These are phyloP conservation scores for Catharus fuscescens DNA, from an alignment of 2,113 vertebrate genomes.

Conservation along the genomic window DNA sequence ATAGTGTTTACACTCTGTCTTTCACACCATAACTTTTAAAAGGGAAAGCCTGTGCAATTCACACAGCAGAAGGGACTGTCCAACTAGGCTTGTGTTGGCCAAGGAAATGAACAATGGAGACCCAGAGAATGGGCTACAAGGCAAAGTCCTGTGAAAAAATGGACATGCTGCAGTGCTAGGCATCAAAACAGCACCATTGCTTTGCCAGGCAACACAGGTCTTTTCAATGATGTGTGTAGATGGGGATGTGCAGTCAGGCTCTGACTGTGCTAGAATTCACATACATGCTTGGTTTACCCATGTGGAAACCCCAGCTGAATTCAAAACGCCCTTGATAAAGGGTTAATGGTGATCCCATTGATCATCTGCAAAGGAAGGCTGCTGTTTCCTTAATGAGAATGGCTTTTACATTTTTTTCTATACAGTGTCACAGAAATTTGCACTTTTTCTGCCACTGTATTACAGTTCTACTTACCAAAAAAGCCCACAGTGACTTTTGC, in stretches of 20 bases:
- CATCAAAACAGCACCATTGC: background rate
- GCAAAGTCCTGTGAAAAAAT: background rate
- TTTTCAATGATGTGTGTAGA: background rate
- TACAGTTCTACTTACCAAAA: background rate
- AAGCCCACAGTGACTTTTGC: background rate
- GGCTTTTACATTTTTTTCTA: background rate
- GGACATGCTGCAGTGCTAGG: background rate
- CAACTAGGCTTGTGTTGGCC: background rate
- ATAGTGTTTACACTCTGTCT: slow-evolving; percentile 43
- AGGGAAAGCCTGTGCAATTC: slow-evolving; percentile 21
- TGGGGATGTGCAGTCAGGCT: background rate
- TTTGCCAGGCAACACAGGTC: background rate
- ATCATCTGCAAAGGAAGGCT: background rate
- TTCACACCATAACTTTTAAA: slow-evolving; percentile 46
- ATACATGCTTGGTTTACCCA: background rate
- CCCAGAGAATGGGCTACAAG: background rate
- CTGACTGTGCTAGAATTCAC: background rate
- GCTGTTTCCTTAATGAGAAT: background rate
- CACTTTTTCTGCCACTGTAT: background rate
- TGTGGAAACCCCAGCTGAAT: background rate
- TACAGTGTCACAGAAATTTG: background rate
- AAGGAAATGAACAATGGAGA: background rate
- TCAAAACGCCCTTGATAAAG: background rate
- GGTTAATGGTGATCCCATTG: background rate
- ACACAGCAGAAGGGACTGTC: background rate